Conservation (phyloP, 2,113 vertebrate species). For the Cololabis saira region DNA sequence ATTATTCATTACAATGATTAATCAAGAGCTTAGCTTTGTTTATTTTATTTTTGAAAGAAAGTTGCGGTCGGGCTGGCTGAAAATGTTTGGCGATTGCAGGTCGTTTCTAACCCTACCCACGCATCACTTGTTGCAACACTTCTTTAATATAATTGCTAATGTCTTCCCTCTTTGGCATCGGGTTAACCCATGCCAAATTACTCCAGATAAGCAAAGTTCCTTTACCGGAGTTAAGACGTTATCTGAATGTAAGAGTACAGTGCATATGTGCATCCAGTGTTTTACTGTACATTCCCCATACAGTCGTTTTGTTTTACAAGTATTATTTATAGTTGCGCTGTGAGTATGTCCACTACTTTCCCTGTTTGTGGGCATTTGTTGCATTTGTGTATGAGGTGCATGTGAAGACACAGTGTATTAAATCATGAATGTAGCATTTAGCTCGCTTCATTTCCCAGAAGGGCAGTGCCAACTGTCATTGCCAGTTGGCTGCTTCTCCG, state of each 20-base stretch:
- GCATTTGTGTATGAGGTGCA: slow-evolving; percentile 5
- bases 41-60: too few relatives aligned
- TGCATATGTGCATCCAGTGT: too few relatives aligned
- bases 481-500: slow-evolving; percentile 70
- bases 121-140: too few relatives aligned
- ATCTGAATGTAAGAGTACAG: too few relatives aligned
- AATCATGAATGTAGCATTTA: slow-evolving; percentile 44
- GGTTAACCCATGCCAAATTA: not conserved
- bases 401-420: slow-evolving; percentile 25
- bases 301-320: slow-evolving; percentile 3
- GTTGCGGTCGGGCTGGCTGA: too few relatives aligned
- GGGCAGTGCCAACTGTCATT: slow-evolving; percentile 58
- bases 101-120: too few relatives aligned
- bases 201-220: not conserved
- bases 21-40: too few relatives aligned
- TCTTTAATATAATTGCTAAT: not conserved
- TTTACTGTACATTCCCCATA: too few relatives aligned
- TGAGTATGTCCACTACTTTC: not conserved
- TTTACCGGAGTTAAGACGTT: too few relatives aligned
- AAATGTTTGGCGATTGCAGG: too few relatives aligned
- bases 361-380: not conserved
- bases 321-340: not conserved
- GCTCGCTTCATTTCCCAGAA: slow-evolving; percentile 69
- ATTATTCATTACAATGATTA: too few relatives aligned
- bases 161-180: not conserved